Percentiles rank a stretch among this genome's conserved stretches.
These are phyloP conservation scores for Pristionchus japonicus DNA, from an alignment of 2,888 invertebrate genomes.

Conservation along the genomic window DNA sequence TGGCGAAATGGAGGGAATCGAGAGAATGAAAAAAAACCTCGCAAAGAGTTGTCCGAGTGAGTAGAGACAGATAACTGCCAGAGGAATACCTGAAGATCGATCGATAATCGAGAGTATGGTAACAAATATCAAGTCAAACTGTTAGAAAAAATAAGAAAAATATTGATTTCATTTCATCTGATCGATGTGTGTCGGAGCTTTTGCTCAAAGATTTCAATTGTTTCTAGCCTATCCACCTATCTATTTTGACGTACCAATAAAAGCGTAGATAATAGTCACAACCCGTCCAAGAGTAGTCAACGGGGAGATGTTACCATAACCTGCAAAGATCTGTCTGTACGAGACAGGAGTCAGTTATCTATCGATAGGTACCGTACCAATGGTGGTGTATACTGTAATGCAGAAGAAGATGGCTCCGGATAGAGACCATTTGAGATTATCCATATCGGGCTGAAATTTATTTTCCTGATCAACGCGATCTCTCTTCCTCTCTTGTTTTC, in stretches of 20 bases:
- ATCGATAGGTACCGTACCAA: conserved; percentile 82
- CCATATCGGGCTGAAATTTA: neutral
- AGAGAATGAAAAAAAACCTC: too few species aligned
- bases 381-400: conserved; percentile 74
- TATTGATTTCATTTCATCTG: too few species aligned
- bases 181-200: too few species aligned
- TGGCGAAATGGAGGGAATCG: too few species aligned
- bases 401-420: conserved; percentile 71
- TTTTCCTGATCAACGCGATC: neutral
- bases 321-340: conserved; percentile 54
- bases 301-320: conserved; percentile 72
- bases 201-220: too few species aligned
- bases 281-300: conserved; percentile 67
- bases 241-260: conserved; percentile 58
- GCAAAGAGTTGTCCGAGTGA: conserved; percentile 70
- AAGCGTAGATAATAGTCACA: conserved; percentile 71
- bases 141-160: too few species aligned
- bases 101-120: neutral
- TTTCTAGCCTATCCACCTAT: too few species aligned
- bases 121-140: too few species aligned
- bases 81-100: conserved; percentile 62
- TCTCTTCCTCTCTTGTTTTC: too few species aligned
- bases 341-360: conserved; percentile 41
- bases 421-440: conserved; percentile 64
- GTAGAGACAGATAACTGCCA: conserved; percentile 70